phyloP scores from a whole-genome alignment of 2,113 vertebrate genomes.

The Pelusios castaneus region DNA sequence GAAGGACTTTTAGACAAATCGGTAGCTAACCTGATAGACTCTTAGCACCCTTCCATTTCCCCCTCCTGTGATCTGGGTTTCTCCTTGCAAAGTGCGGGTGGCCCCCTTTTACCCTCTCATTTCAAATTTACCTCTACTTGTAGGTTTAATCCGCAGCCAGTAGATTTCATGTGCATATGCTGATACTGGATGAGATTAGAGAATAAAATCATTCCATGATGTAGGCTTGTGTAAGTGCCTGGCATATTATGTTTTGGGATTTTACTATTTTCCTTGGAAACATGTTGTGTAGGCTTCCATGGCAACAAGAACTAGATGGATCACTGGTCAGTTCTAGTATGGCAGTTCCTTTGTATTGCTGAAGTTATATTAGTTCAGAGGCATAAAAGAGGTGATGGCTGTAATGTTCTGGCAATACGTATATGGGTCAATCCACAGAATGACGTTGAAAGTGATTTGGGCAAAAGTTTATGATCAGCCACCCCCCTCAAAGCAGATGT shows the following conservation, averaged over 20 bases:
- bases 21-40: not conserved
- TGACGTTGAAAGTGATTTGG: not conserved
- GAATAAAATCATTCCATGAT: rapidly evolving
- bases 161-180: not conserved
- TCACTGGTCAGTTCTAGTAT: not conserved
- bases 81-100: not conserved
- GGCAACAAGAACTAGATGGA: not conserved
- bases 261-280: slow-evolving; percentile 17
- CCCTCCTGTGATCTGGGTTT: not conserved
- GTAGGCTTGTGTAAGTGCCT: not conserved
- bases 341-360: slow-evolving; percentile 8
- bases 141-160: not conserved
- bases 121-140: not conserved
- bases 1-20: not conserved
- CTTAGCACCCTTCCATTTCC: not conserved
- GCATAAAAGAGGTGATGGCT: not conserved
- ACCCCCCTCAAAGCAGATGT: not conserved
- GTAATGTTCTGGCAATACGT: not conserved
- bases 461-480: not conserved
- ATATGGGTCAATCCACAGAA: not conserved
- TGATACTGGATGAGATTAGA: not conserved
- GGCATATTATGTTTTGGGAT: not conserved
- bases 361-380: not conserved
- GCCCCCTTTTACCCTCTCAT: not conserved
- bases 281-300: not conserved